Conservation (phyloP, 1,140 invertebrate genomes). For the Hycleus cichorii region DNA sequence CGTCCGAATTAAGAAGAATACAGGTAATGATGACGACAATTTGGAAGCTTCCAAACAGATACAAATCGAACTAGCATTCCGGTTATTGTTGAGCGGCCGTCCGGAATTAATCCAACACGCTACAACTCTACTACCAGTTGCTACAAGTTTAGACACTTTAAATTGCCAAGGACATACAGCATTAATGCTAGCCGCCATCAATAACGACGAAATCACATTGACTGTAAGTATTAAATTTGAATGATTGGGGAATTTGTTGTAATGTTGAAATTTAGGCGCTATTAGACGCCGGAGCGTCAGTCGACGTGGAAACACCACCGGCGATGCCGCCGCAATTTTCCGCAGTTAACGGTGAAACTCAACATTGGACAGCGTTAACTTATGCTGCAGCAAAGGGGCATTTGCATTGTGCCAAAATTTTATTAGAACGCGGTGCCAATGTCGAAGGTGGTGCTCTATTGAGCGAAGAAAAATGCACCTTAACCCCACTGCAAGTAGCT, state of each 20-base stretch:
- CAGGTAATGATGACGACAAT: slow-evolving; percentile 36
- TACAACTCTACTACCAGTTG: slow-evolving; percentile 61
- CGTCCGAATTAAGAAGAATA: slow-evolving; percentile 36
- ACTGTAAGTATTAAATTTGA: slow-evolving; percentile 39
- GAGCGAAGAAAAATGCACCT: slow-evolving; percentile 75
- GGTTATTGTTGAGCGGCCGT: slow-evolving; percentile 66
- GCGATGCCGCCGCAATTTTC: slow-evolving; percentile 42
- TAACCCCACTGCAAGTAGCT: slow-evolving; percentile 79
- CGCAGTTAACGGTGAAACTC: slow-evolving; percentile 59
- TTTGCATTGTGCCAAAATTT: slow-evolving; percentile 50
- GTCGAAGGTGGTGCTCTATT: slow-evolving; percentile 76
- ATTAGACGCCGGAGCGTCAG: slow-evolving; percentile 58
- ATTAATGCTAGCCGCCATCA: slow-evolving; percentile 71
- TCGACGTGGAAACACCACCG: slow-evolving; percentile 36
- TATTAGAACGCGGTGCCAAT: slow-evolving; percentile 70
- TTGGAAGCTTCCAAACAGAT: slow-evolving; percentile 38
- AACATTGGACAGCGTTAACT: slow-evolving; percentile 71
- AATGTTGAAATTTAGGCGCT: slow-evolving; percentile 45
- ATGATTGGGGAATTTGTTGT: background rate
- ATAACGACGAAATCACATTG: slow-evolving; percentile 70
- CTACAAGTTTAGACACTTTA: slow-evolving; percentile 65
- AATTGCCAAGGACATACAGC: slow-evolving; percentile 73
- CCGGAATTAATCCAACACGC: slow-evolving; percentile 73
- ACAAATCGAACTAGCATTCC: slow-evolving; percentile 67
- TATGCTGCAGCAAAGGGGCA: slow-evolving; percentile 53